Evolutionary conservation across 1,140 invertebrate genomes (phyloP).

Genomic region (Eurosta solidaginis): DNA sequence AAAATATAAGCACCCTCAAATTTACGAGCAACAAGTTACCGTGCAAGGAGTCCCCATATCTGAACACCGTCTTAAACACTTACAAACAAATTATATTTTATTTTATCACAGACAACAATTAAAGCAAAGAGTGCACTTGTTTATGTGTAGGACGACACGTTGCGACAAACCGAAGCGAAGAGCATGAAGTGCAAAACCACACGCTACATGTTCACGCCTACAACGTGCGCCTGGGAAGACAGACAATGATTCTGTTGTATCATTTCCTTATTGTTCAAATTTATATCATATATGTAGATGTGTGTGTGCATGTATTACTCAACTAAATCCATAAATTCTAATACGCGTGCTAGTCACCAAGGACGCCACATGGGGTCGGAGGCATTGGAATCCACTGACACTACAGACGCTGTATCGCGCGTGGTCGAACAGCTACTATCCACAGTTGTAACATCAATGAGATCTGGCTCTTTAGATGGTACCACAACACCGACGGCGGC

Average conservation of each 20-base stretch:
- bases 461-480: conserved; percentile 30
- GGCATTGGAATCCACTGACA: conserved; percentile 39
- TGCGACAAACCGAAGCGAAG: background rate
- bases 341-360: conserved; percentile 41
- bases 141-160: background rate
- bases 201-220: background rate
- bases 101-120: conserved; percentile 29
- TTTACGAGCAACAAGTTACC: no score
- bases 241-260: conserved; percentile 27
- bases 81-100: background rate
- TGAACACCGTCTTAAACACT: no score
- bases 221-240: conserved; percentile 22
- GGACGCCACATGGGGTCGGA: conserved; percentile 53
- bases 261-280: background rate
- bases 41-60: no score
- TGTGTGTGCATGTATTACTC: background rate
- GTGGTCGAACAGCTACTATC: conserved; percentile 40
- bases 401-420: conserved; percentile 46
- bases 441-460: conserved; percentile 56
- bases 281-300: background rate
- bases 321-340: conserved; percentile 15
- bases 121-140: conserved; percentile 24
- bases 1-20: no score
- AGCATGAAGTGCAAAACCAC: background rate
- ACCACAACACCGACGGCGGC: background rate